Evolutionary conservation across 2,888 invertebrate genomes (phyloP).

Genomic region (Cryptocheilus praepositus): DNA sequence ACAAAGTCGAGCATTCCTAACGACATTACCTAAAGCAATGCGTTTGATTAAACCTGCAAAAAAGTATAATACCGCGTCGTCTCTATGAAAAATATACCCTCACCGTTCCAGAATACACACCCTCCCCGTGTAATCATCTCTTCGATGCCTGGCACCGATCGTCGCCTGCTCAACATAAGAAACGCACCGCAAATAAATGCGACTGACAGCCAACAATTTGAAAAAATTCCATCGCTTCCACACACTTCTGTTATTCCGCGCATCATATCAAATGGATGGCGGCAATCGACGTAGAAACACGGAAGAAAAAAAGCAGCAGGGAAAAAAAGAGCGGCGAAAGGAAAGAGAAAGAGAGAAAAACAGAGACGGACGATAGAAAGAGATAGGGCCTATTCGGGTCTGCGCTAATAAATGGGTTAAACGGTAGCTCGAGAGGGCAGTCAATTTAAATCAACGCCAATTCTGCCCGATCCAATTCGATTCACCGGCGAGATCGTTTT

Average conservation of each 20-base stretch:
- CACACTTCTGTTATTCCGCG: no score
- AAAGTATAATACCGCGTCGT: no score
- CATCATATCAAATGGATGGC: no score
- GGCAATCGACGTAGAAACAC: constrained; percentile 14
- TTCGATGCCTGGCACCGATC: constrained; percentile 20
- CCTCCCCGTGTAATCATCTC: background rate
- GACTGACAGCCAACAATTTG: constrained; percentile 44
- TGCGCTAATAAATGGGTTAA: constrained; percentile 59
- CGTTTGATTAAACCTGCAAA: no score
- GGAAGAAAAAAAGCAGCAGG: background rate
- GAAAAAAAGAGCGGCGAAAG: constrained; percentile 1
- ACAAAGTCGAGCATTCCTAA: no score
- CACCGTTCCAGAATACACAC: no score
- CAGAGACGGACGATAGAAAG: background rate
- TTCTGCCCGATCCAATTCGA: constrained; percentile 48
- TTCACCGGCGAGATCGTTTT: constrained; percentile 42
- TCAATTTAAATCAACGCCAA: constrained; percentile 63
- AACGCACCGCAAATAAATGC: constrained; percentile 44
- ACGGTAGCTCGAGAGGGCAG: constrained; percentile 53
- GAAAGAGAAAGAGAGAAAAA: background rate
- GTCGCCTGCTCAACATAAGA: constrained; percentile 27
- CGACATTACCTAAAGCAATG: no score
- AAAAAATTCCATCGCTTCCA: no score
- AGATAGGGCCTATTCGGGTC: constrained; percentile 33
- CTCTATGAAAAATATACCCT: background rate